Conservation (phyloP, 2,888 invertebrate genomes). For the Cyclophora albipunctata region DNA sequence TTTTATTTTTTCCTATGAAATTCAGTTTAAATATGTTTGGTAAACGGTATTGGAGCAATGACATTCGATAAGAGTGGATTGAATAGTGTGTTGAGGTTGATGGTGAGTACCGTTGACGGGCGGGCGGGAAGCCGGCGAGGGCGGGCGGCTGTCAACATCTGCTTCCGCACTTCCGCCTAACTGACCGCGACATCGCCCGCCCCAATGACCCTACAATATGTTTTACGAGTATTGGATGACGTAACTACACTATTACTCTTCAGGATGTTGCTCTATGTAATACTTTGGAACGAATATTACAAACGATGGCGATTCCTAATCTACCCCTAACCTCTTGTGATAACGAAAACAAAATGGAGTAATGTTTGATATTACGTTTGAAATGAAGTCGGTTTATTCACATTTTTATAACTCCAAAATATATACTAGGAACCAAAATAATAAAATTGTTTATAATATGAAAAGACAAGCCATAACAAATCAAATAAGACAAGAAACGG, state of each 20-base stretch:
- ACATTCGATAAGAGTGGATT: constrained; percentile 28
- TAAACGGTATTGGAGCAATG: background rate
- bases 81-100: constrained; percentile 31
- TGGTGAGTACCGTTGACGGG: constrained; percentile 32
- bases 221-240: constrained; percentile 18
- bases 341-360: constrained; percentile 7
- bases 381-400: background rate
- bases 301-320: too few species aligned
- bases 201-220: constrained; percentile 32
- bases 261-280: too few species aligned
- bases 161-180: constrained; percentile 52
- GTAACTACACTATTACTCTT: background rate
- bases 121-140: constrained; percentile 22
- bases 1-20: too few species aligned
- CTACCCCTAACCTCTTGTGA: background rate
- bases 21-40: too few species aligned
- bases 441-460: background rate
- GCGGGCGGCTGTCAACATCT: constrained; percentile 48
- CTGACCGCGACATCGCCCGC: constrained; percentile 43
- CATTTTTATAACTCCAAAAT: background rate
- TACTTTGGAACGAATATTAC: too few species aligned
- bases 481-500: constrained; percentile 25
- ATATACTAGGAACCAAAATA: background rate
- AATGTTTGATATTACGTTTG: constrained; percentile 1
- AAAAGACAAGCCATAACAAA: constrained; percentile 14